Base-by-base conservation (phyloP, 2,888 invertebrate species). In the Zeuzera pyrina region DNA sequence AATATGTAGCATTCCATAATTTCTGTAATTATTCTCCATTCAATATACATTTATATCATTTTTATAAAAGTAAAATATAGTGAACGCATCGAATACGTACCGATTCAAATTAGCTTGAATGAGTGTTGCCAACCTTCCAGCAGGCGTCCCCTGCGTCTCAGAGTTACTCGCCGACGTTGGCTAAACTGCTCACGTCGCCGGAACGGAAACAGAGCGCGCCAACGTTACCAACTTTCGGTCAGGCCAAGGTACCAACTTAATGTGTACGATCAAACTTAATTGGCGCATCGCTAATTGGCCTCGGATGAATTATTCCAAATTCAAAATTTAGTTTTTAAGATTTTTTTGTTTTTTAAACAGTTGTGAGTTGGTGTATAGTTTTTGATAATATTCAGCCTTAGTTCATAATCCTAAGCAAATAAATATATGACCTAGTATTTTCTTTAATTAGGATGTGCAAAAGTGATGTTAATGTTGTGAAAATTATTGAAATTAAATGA, bases 81-180 rank as follows among this genome's bases (percentile, higher is more conserved):
- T 22, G 22, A n/a, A 7, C 8, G 25, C 25, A 25, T 25, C 44
- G 45, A 54, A 61, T n/a, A n/a, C n/a, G n/a, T n/a, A n/a, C n/a
- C n/a, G n/a, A 48, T 57, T 54, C 53, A 53, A 49, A 49, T 45
- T 44, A 62, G 71, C 65, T 72, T 78, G 76, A 76, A 77, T 74
- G 77, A 69, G 79, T 81, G 78, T 81, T 81, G 81, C 78, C 79
- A 78, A 72, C 69, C 59, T 81, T 81, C 56, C 81, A 81, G 81
- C 78, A 72, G 72, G 86, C 86, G 63, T 61, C 77, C 53, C 70
- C 76, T 57, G 69, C 74, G 49, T 86, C 89, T 48, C 81, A 83
- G 74, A 87, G 89, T 52, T 91, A 89, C 78, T 92, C 92, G 53
- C 92, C 92, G 43, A 93, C 93, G 51, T 85, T 93, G 69, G 92